phyloP scores from a whole-genome alignment of 2,888 invertebrate genomes.

The Trichogramma dendrolimi region DNA sequence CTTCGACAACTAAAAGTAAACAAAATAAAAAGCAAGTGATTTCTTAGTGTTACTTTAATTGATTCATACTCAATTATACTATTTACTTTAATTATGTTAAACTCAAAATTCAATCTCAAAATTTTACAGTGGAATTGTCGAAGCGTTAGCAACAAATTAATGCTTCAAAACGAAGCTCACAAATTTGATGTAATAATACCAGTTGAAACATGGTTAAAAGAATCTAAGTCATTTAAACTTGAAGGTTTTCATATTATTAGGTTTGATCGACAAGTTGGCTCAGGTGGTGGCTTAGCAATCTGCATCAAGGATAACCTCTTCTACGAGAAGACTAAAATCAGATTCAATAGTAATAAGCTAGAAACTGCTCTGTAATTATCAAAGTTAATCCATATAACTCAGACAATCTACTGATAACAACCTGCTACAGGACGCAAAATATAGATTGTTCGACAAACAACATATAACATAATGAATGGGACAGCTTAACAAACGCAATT shows the following conservation, averaged over 20 bases:
- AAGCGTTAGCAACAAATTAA: too few species aligned
- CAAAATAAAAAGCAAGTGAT: too few species aligned
- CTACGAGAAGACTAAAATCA: background rate
- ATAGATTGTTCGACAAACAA: background rate
- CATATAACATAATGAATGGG: background rate
- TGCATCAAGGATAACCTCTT: background rate
- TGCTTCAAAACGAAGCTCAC: too few species aligned
- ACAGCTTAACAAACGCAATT: background rate
- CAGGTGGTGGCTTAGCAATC: background rate
- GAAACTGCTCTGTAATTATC: too few species aligned
- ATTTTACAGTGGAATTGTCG: too few species aligned
- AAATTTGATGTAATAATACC: background rate
- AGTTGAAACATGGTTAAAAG: background rate
- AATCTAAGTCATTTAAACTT: background rate
- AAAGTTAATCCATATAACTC: background rate
- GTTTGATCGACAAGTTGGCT: background rate
- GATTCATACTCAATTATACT: too few species aligned
- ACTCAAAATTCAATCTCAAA: too few species aligned
- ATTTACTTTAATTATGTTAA: too few species aligned
- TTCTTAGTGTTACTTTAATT: too few species aligned
- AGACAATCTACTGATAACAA: background rate
- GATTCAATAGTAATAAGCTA: background rate
- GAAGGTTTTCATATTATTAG: background rate
- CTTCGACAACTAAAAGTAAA: too few species aligned
- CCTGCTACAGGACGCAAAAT: slow-evolving; percentile 1